Evolutionary conservation across 2,888 invertebrate genomes (phyloP), one percentile per base, ranked within the genome.

Genomic region (Mactromeris polynyma): DNA sequence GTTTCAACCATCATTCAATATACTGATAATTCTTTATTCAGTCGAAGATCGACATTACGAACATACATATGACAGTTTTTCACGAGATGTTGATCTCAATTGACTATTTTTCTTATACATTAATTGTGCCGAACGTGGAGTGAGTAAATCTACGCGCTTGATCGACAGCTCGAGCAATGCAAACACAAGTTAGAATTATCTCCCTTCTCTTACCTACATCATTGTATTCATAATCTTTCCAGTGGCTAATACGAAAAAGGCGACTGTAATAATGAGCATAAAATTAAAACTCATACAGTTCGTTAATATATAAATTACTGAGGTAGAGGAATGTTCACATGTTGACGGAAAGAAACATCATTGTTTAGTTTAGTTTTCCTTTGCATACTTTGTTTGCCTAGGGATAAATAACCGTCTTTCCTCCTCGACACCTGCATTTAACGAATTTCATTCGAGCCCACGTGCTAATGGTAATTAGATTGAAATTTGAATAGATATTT

Each of bases 381-480:
- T 26, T 64, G 58, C 26, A 64, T 64, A 26, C 26, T 64, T 64
- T 64, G 58, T 64, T 26, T 17, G 73, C 73, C 73, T 33, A 33
- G 36, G 73, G 73, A 73, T 73, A 73, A 17, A 33, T 33, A 33
- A 31, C 26, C 26, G 19, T 17, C 7, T 36, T 73, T 17, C 73
- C 33, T 36, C 73, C 2, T 73, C 31, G 36, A 33, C 36, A 73
- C 36, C 33, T 73, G 73, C 73, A 33, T 73, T 31, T 36, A 73
- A 36, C 73, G 26, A 33, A 33, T 73, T 33, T 33, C 19, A 4
- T 36, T 6, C 73, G 33, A 73, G 73, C 73, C 14, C 73, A 73
- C 73, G 73, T 73, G 73, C 73, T 58, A 7, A 64, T 64, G 58
- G 58, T 64, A 26, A 64, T 64, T 26, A 64, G 58, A 26, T 64